Evolutionary conservation across 2,113 vertebrate genomes (phyloP).

Genomic region (Erpornis zantholeuca): DNA sequence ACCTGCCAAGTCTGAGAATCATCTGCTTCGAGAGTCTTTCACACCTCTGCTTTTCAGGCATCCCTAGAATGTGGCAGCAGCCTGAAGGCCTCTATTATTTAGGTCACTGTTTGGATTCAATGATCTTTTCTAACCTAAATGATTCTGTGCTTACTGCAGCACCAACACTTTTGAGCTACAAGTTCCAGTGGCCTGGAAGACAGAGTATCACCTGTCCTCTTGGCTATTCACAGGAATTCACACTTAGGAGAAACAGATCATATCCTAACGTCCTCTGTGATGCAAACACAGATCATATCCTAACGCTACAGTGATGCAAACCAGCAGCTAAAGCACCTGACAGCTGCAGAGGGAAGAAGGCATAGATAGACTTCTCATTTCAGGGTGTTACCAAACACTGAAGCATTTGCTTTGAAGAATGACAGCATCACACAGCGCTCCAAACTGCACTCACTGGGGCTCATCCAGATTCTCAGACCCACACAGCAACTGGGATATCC

Average conservation of each 20-base stretch:
- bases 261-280: neutral
- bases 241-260: neutral
- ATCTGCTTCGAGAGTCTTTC: neutral
- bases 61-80: neutral
- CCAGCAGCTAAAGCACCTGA: constrained; percentile 39
- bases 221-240: neutral
- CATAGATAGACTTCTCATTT: neutral
- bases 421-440: neutral
- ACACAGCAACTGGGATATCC: constrained; percentile 5
- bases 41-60: neutral
- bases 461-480: constrained; percentile 26
- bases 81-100: neutral
- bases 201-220: neutral
- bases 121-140: neutral
- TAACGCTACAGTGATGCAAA: neutral
- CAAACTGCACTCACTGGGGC: neutral
- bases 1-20: neutral
- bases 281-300: neutral
- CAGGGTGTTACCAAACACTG: constrained; percentile 15
- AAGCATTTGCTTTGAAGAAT: constrained; percentile 40
- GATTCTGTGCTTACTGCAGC: neutral
- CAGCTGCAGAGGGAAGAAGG: neutral
- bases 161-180: neutral
- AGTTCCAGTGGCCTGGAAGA: neutral
- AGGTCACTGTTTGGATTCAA: neutral